Conservation (phyloP, 2,888 invertebrate genomes). For the Stenichneumon culpator region DNA sequence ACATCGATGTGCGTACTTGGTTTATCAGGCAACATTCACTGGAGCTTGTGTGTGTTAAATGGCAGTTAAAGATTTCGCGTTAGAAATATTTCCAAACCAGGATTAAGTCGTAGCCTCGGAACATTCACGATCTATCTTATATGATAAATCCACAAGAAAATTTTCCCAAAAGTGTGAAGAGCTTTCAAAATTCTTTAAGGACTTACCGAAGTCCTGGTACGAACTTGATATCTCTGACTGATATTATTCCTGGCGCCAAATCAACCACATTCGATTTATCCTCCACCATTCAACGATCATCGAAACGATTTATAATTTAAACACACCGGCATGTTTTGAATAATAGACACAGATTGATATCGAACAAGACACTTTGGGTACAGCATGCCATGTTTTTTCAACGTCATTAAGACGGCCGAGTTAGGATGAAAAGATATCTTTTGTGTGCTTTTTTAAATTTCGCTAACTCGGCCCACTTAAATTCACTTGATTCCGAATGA, state of each 20-base stretch:
- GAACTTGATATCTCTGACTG: neutral
- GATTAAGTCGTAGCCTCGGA: neutral
- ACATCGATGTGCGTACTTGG: conserved; percentile 22
- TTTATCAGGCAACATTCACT: conserved; percentile 35
- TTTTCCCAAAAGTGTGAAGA: neutral
- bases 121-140: neutral
- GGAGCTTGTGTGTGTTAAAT: conserved; percentile 3
- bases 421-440: neutral
- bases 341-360: neutral
- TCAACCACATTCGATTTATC: conserved; percentile 10
- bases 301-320: neutral
- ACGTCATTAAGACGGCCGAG: neutral
- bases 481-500: neutral
- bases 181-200: neutral
- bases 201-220: neutral
- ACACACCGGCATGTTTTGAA: conserved; percentile 27
- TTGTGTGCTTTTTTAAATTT: neutral
- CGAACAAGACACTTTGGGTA: conserved; percentile 16
- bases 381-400: conserved; percentile 25
- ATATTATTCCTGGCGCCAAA: neutral
- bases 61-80: neutral
- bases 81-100: neutral
- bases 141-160: neutral
- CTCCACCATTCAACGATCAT: neutral
- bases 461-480: neutral